Percentiles rank a stretch among this genome's conserved stretches.
phyloP scores from a whole-genome alignment of 1,140 invertebrate species.

The Branchinecta lindahli region DNA sequence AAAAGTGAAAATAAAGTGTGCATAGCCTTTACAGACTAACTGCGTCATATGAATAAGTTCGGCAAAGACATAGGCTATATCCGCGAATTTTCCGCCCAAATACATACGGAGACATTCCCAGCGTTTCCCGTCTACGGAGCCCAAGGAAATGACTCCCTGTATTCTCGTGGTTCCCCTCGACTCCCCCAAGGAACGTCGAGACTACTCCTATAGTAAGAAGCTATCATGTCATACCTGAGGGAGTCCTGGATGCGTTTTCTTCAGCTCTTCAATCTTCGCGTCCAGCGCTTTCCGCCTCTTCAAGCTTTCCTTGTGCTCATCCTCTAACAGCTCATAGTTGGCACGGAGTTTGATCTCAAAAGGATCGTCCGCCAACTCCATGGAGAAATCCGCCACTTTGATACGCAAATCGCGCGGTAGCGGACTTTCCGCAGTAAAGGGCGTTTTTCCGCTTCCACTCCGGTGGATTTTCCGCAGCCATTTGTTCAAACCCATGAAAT shows the following conservation, averaged over 20 bases:
- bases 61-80: no score
- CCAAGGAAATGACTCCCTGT: no score
- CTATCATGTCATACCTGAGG: constrained; percentile 40
- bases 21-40: no score
- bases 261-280: constrained; percentile 61
- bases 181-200: no score
- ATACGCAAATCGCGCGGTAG: constrained; percentile 21
- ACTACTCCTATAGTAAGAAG: no score
- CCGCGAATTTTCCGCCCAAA: no score
- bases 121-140: no score
- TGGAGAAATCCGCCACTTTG: constrained; percentile 42
- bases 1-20: no score
- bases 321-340: constrained; percentile 87
- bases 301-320: constrained; percentile 88
- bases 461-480: constrained; percentile 76
- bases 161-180: no score
- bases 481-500: constrained; percentile 74
- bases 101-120: no score
- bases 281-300: constrained; percentile 81
- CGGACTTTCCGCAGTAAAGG: constrained; percentile 34
- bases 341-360: constrained; percentile 92
- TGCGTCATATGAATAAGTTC: no score
- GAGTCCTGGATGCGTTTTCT: constrained; percentile 60
- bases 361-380: constrained; percentile 92
- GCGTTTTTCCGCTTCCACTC: constrained; percentile 28